Evolutionary conservation across 2,113 vertebrate species (phyloP).

Genomic region (Brevimyrus niger): DNA sequence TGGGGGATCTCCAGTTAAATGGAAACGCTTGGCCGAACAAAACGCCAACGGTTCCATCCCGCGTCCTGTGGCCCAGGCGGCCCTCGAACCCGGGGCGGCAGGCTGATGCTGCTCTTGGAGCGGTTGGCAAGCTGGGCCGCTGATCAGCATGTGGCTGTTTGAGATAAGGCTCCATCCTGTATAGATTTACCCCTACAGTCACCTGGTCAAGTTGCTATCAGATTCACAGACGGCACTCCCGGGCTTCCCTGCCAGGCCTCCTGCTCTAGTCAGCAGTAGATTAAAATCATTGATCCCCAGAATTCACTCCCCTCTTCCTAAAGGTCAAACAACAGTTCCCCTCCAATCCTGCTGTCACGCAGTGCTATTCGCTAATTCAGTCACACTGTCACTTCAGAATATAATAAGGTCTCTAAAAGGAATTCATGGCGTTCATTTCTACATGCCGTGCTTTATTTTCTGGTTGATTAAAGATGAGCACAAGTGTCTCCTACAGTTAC

Average conservation of each 20-base stretch:
- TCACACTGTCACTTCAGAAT: not conserved
- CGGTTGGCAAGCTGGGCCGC: not conserved
- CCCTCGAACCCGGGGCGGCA: not conserved
- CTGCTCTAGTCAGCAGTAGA: not conserved
- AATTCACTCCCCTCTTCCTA: not conserved
- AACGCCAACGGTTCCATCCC: not conserved
- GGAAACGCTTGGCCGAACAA: not conserved
- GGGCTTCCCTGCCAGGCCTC: not conserved
- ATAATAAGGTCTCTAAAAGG: not conserved
- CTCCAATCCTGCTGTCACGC: not conserved
- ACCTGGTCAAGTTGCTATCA: conserved; percentile 5
- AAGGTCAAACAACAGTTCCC: not conserved
- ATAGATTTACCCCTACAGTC: not conserved
- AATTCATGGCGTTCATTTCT: not conserved
- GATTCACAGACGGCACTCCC: not conserved
- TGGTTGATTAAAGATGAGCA: not conserved
- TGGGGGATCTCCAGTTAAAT: not conserved
- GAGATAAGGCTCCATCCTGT: not conserved
- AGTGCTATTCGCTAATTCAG: not conserved
- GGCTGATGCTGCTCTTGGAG: not conserved
- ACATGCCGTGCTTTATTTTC: not conserved
- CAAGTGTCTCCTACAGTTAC: not conserved
- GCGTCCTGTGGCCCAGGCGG: not conserved
- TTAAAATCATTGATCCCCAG: conserved; percentile 14
- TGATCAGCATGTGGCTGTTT: not conserved